Evolutionary conservation across 2,113 vertebrate genomes (phyloP), one percentile per base, ranked within the genome.

Genomic region (Siphamia tubifer): DNA sequence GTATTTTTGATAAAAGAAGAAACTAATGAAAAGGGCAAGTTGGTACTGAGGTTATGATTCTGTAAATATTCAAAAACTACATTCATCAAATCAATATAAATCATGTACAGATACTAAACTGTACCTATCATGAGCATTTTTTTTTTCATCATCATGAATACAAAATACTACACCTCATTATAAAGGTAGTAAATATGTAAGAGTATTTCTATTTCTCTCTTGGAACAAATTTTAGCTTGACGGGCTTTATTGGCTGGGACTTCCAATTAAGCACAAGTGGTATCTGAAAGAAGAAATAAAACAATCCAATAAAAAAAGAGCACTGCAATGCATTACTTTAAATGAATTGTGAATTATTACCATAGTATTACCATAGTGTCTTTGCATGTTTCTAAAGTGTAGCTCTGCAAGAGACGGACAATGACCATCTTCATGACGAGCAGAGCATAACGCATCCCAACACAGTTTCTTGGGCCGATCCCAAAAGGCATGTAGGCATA

Each of bases 401-500:
- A 89, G 1, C 5, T 31, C 77, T 86, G 88, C 48, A 90, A 71
- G 40, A 90, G 40, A 30, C 85, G 68, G 7, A 86, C 70, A 2
- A 87, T 0, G 3, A 86, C 1, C 80, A 79, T 51, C 30, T 89
- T 90, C 68, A 85, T 15, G 23, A 66, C 44, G 3, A 89, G 75
- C 43, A 83, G 0, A 3, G 85, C 88, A 15, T 79, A 90, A n/a
- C 85, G 85, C 86, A 86, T 83, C 55, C 88, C 88, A 1, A 90
- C 5, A 4, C 88, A 90, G 77, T 90, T 90, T 7, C 88, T 83
- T 53, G 88, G 88, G 0, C 88, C 88, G 0, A 86, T 32, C 0
- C 88, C 88, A 36, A 90, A 89, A 0, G 88, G 88, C 88, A 89
- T 68, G 60, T 54, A 90, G 0, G 13, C 63, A 0, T 86, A 87